These are phyloP conservation scores for Coilia nasus DNA, from an alignment of 2,797 vertebrate species.

Conservation along the genomic window DNA sequence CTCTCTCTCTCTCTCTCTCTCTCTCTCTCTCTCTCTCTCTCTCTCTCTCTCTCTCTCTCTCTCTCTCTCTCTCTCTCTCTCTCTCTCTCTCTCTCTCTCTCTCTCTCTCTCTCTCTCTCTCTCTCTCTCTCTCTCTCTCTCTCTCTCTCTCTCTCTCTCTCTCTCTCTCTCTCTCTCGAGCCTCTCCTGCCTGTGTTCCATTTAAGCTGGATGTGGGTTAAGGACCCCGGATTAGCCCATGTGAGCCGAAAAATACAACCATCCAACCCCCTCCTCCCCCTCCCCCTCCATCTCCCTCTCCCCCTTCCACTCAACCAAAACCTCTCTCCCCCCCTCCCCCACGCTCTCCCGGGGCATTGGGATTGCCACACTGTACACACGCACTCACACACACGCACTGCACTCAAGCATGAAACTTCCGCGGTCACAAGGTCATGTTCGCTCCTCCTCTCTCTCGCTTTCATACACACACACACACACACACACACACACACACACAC, in stretches of 20 bases:
- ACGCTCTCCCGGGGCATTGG: constrained; percentile 37
- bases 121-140: constrained; percentile 5
- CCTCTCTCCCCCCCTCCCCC: constrained; percentile 17
- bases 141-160: background rate
- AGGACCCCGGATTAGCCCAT: constrained; percentile 52
- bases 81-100: background rate
- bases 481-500: background rate
- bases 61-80: background rate
- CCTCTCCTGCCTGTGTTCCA: constrained; percentile 31
- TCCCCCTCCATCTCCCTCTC: constrained; percentile 14
- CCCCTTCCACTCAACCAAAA: constrained; percentile 17
- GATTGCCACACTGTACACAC: constrained; percentile 37
- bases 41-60: background rate
- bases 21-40: constrained; percentile 5
- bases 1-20: background rate
- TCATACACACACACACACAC: background rate
- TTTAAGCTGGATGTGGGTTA: constrained; percentile 51
- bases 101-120: background rate
- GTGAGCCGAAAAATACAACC: constrained; percentile 45
- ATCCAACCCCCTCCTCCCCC: constrained; percentile 9
- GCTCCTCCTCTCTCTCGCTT: background rate
- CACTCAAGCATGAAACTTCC: constrained; percentile 27
- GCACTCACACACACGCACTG: constrained; percentile 25
- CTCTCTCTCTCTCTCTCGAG: background rate
- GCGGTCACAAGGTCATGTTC: constrained; percentile 44